phyloP scores from a whole-genome alignment of 1,140 invertebrate species.

The Pogonomyrmex californicus region DNA sequence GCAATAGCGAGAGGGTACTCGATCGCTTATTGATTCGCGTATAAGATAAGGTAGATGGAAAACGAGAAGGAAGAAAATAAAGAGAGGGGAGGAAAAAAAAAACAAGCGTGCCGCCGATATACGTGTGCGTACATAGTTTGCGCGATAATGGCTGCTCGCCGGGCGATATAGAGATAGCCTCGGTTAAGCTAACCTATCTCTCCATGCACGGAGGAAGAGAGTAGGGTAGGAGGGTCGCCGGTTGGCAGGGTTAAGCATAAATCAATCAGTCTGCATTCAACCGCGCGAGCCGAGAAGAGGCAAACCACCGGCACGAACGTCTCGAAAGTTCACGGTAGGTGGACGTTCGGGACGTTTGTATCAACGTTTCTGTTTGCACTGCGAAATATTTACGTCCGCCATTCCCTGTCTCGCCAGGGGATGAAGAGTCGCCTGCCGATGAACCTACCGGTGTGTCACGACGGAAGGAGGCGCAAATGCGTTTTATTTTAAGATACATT shows the following conservation, averaged over 20 bases:
- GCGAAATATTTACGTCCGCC: constrained; percentile 34
- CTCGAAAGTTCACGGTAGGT: constrained; percentile 32
- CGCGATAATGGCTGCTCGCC: constrained; percentile 77
- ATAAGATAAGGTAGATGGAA: constrained; percentile 26
- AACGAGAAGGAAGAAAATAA: not conserved
- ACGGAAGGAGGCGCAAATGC: not conserved
- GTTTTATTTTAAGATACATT: not conserved
- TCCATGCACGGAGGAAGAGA: constrained; percentile 5
- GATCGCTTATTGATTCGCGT: constrained; percentile 41
- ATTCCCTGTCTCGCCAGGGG: not conserved
- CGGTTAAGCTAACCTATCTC: constrained; percentile 62
- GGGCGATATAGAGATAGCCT: constrained; percentile 76
- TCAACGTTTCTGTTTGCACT: constrained; percentile 53
- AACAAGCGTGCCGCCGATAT: constrained; percentile 68
- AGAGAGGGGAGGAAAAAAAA: constrained; percentile 27
- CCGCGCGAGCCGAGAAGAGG: constrained; percentile 38
- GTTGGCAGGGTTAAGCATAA: constrained; percentile 69
- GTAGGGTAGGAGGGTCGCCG: constrained; percentile 59
- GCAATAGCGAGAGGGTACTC: not conserved
- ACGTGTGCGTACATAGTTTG: constrained; percentile 75
- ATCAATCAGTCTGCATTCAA: constrained; percentile 68
- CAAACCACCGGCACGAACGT: constrained; percentile 32
- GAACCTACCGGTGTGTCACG: not conserved
- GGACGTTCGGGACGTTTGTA: constrained; percentile 35
- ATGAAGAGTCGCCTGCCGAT: not conserved